phyloP scores from a whole-genome alignment of 2,113 vertebrate species.

The Aleadryas rufinucha region DNA sequence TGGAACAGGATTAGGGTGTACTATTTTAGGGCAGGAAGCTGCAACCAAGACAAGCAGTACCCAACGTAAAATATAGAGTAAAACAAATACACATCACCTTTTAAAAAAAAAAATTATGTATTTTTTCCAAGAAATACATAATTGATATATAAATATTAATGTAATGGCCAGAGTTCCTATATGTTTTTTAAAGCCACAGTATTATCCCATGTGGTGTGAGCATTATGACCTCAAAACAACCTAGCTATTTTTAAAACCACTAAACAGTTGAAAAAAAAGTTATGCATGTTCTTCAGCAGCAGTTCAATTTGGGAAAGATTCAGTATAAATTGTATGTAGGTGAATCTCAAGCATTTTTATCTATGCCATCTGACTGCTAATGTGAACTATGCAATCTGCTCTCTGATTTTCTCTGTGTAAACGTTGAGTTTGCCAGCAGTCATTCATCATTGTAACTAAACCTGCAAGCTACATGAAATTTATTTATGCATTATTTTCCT shows the following conservation, averaged over 20 bases:
- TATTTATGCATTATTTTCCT: background rate
- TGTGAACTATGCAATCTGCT: background rate
- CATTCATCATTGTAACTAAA: background rate
- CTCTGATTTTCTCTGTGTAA: background rate
- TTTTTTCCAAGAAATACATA: background rate
- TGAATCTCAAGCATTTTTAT: background rate
- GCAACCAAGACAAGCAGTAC: background rate
- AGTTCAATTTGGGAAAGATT: background rate
- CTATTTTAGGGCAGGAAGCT: background rate
- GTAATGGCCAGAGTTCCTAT: background rate
- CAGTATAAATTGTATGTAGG: background rate
- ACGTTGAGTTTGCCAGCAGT: background rate
- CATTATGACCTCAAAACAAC: background rate
- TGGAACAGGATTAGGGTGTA: background rate
- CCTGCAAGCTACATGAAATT: background rate
- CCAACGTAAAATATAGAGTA: accelerated
- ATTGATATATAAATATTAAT: background rate
- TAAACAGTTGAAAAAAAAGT: background rate
- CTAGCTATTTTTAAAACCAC: background rate
- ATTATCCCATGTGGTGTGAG: background rate
- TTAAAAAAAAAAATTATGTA: background rate
- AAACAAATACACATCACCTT: background rate
- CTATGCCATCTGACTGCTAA: accelerated
- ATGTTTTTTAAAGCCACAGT: background rate
- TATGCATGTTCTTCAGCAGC: background rate